Evolutionary conservation across 2,888 invertebrate species (phyloP), one percentile per base, ranked within the genome.

Genomic region (Pollenia angustigena): DNA sequence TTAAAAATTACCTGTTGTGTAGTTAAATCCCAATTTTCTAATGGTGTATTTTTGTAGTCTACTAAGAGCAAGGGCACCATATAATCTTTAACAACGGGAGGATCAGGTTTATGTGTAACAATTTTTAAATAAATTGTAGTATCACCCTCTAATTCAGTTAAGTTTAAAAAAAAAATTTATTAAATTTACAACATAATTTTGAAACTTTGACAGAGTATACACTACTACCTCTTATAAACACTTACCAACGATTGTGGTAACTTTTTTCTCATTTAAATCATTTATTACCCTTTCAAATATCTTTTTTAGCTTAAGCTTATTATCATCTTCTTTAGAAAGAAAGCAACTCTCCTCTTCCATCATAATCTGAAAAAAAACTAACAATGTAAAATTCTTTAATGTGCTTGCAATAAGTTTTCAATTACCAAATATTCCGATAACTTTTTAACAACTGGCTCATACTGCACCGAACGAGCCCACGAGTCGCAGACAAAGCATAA

Each of bases 391-490:
- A 40, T 16, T 42, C 9, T 16, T 42, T 7, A 18, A 14, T 14
- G 32, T 32, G 32, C 46, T 1, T 62, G 14, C 4, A 48, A 68
- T 9, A 50, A 9, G 10, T 14, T 4, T n/a, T 10, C 10, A 90
- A 94, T 94, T 93, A 97, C 96, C 92, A 99, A 94, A 93, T 98
- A 99, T 91, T 98, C 97, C 0, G 98, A 97, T 72, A 99, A 95
- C 93, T 99, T 99, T 91, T 97, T 98, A 0, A 99, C 97, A 10
- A 99, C 97, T 0, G 98, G 96, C 91, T 99, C 99, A 93, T 98
- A 99, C 90, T 98, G 98, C 2, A 97, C 97, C 0, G 98, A 98
- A 81, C 97, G 95, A 0, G 98, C 97, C 94, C 96, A 96, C 74
- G 97, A 96, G 91, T 98, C 97, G 91, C 98, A 98, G 0, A 99